Base-by-base conservation (phyloP, 1,140 invertebrate genomes). In the Pseudomyrmex concolor region DNA sequence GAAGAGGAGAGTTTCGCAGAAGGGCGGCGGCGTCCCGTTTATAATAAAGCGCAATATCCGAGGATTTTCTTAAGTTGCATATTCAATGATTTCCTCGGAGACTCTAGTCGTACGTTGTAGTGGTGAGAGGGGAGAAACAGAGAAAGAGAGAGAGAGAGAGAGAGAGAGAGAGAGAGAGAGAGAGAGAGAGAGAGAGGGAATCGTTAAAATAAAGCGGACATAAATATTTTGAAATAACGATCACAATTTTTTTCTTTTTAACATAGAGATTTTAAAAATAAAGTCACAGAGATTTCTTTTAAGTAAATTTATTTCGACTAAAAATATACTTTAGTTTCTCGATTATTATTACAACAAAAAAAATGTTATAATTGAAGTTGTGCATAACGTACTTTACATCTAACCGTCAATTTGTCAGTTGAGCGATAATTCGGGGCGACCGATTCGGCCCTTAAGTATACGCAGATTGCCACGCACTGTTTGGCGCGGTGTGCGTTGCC, bases 81-180 rank as follows among this genome's bases (percentile, higher is more conserved):
- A 95, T 95, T 95, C 95, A 95, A 96, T 96, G 95, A 96, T 96
- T 96, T 96, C 95, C 95, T 96, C 94, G 91, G 95, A 96, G 95
- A 96, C 91, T 93, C 91, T 81, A 80, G 73, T 77, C 89, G 86
- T 86, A 86, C 81, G 74, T 82, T 54, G 63, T 60, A 60, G 70
- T 43, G 60, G 68, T 57, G 70, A 22, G 84, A 80, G 84, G 57
- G 77, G 77, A 43, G 83, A 84, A 73, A 81, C 62, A 63, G 51
- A 50, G 25, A 25, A 2, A 25, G 25, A 3, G 2, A 25, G 25
- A 25, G 2, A 50, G 54, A 48, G 25, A 59, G 50, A 67, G 83
- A 54, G 73, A 85, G 66, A 83, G 76, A 59, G n/a, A 62, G 22
- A 25, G 22, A 25, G 25, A 25, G 2, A 25, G 25, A 25, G 0